phyloP scores from a whole-genome alignment of 2,888 invertebrate species.

The Leptinotarsa haldemani region DNA sequence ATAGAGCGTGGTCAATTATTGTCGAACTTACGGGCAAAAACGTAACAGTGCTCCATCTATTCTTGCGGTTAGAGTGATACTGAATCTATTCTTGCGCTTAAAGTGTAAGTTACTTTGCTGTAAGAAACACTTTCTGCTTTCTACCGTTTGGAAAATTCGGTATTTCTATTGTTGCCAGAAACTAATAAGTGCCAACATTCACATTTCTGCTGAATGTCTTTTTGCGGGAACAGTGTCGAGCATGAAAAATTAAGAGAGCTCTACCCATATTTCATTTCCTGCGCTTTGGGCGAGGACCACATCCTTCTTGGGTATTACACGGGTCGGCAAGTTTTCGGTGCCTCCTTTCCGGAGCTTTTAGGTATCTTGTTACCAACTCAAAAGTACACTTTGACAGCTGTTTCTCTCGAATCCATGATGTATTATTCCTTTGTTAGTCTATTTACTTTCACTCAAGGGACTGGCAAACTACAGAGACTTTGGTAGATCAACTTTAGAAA shows the following conservation, averaged over 20 bases:
- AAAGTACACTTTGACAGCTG: background rate
- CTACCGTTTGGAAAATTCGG: no score
- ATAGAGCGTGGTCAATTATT: no score
- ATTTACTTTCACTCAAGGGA: conserved; percentile 15
- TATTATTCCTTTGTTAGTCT: conserved; percentile 13
- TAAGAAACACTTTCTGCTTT: no score
- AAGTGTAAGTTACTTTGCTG: no score
- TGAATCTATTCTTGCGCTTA: no score
- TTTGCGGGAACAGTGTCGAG: no score
- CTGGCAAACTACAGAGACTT: background rate
- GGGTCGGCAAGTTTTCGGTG: background rate
- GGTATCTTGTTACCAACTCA: conserved; percentile 9
- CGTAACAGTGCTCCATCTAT: no score
- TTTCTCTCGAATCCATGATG: conserved; percentile 13
- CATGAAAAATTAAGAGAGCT: background rate
- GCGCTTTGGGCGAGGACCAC: background rate
- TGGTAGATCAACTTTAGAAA: no score
- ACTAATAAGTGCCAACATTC: no score
- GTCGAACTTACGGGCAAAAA: no score
- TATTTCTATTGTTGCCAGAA: no score
- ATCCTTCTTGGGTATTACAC: background rate
- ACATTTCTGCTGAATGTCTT: background rate
- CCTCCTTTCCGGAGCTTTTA: conserved; percentile 1
- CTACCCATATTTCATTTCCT: background rate
- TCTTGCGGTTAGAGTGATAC: no score